Evolutionary conservation across 2,797 vertebrate species (phyloP).

Genomic region (Calcarius lapponicus): DNA sequence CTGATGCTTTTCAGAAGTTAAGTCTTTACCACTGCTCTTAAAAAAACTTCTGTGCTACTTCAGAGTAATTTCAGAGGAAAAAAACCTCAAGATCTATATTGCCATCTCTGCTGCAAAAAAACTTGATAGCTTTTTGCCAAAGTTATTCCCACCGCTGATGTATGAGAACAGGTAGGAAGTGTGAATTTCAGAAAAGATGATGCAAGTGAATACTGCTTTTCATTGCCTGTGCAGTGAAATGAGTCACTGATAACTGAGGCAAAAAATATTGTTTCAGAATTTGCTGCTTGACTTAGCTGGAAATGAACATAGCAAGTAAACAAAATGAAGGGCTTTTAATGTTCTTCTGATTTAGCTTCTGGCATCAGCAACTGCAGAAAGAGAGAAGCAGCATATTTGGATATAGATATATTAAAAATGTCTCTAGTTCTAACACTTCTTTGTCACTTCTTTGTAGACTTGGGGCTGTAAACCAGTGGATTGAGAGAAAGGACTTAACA

Average conservation of each 20-base stretch:
- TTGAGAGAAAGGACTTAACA: neutral
- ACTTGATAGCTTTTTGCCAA: neutral
- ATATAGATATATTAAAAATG: neutral
- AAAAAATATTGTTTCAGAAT: neutral
- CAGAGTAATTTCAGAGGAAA: neutral
- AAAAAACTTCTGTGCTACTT: neutral
- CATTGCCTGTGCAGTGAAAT: neutral
- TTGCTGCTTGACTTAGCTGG: neutral
- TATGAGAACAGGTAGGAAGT: neutral
- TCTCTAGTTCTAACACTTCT: neutral
- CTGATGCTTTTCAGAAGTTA: neutral
- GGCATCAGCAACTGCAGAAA: neutral
- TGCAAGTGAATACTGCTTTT: neutral
- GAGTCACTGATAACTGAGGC: neutral
- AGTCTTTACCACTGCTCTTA: neutral
- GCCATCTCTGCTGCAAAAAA: neutral
- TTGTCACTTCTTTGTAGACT: neutral
- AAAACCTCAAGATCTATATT: neutral
- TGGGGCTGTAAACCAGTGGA: neutral
- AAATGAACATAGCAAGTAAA: neutral
- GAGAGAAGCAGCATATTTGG: neutral
- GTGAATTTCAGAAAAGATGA: neutral
- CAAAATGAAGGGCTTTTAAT: neutral
- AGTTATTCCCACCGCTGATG: neutral
- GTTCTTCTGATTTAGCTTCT: constrained; percentile 2